Percentiles rank a stretch among this genome's conserved stretches.
These are phyloP conservation scores for Patella pellucida DNA, from an alignment of 2,888 invertebrate species.

Conservation along the genomic window DNA sequence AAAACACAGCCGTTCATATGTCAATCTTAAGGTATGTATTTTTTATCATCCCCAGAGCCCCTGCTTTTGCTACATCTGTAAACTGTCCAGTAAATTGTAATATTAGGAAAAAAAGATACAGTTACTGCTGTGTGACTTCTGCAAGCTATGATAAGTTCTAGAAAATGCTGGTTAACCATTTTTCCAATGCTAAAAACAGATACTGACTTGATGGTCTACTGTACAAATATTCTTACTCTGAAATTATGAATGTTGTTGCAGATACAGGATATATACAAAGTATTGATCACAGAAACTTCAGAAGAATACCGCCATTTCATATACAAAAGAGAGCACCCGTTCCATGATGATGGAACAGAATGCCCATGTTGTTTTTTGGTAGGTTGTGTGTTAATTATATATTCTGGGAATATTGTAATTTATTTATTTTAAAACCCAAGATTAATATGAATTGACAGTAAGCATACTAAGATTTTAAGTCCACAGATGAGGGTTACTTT, in stretches of 20 bases:
- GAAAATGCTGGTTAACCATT: too few species aligned
- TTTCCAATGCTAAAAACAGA: too few species aligned
- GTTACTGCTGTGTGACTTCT: too few species aligned
- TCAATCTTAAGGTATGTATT: not conserved
- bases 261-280: constrained; percentile 6
- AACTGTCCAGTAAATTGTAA: too few species aligned
- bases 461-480: too few species aligned
- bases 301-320: not conserved
- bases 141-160: too few species aligned
- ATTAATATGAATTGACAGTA: not conserved
- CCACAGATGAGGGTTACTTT: too few species aligned
- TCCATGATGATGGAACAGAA: not conserved
- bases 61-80: too few species aligned
- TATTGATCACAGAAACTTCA: not conserved
- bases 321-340: not conserved
- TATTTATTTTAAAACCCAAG: not conserved
- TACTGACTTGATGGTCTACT: too few species aligned
- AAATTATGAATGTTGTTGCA: not conserved
- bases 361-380: constrained; percentile 1
- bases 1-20: not conserved
- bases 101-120: too few species aligned
- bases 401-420: not conserved
- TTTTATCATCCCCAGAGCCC: not conserved
- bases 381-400: not conserved
- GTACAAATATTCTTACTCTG: too few species aligned